A percentile compares a stretch with the other conserved stretches of the same genome.
These are phyloP conservation scores for Beris morrisii DNA, from an alignment of 2,888 invertebrate species.

Conservation along the genomic window DNA sequence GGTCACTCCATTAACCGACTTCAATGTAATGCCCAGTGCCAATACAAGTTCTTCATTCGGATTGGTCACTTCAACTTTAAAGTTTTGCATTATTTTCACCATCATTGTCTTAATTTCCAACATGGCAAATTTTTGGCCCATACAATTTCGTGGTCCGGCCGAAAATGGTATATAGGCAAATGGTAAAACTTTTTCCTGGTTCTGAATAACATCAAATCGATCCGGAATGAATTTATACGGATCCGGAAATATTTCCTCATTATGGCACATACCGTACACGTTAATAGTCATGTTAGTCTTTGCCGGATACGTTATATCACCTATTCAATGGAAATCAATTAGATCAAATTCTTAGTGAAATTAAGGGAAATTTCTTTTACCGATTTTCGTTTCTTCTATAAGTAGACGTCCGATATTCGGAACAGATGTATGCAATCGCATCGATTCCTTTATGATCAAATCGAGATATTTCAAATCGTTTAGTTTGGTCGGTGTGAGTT, in stretches of 20 bases:
- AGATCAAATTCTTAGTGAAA: not conserved
- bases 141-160: constrained; percentile 52
- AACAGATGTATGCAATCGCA: constrained; percentile 31
- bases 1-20: constrained; percentile 38
- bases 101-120: constrained; percentile 51
- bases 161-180: constrained; percentile 40
- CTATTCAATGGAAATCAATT: not conserved
- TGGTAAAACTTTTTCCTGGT: constrained; percentile 31
- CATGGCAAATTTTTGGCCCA: constrained; percentile 52
- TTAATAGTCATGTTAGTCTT: constrained; percentile 22
- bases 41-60: constrained; percentile 35
- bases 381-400: constrained; percentile 7
- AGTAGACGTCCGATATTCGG: constrained; percentile 33
- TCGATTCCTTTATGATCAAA: constrained; percentile 35
- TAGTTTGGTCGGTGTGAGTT: constrained; percentile 4
- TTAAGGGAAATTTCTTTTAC: not conserved
- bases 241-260: constrained; percentile 37
- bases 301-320: constrained; percentile 9
- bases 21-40: constrained; percentile 36
- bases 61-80: constrained; percentile 43
- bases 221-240: constrained; percentile 41
- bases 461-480: constrained; percentile 32
- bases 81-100: constrained; percentile 47
- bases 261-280: constrained; percentile 32
- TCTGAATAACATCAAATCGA: constrained; percentile 35